These are phyloP conservation scores for Cochlearius cochlearius DNA, from an alignment of 2,113 vertebrate genomes.

Conservation along the genomic window DNA sequence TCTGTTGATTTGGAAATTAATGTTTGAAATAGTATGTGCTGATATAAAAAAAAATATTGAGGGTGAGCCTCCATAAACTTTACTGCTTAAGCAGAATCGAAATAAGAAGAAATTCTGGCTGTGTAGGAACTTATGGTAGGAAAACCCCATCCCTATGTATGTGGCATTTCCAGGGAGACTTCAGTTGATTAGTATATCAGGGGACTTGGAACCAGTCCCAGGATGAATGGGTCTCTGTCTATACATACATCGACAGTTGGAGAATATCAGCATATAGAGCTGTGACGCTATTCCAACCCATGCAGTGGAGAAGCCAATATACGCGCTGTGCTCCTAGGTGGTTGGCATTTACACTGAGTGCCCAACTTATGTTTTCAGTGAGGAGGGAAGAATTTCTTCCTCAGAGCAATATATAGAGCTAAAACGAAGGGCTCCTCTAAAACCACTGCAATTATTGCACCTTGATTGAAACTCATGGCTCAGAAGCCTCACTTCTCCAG, in stretches of 20 bases:
- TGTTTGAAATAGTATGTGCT: background rate
- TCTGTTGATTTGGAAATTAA: background rate
- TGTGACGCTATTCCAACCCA: background rate
- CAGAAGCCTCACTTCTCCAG: background rate
- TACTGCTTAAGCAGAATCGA: background rate
- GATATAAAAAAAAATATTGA: background rate
- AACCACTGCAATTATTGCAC: too few species aligned
- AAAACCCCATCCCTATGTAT: background rate
- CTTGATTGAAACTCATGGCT: background rate
- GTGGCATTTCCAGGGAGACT: background rate
- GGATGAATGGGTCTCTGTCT: background rate
- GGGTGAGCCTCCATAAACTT: background rate
- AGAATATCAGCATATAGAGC: background rate
- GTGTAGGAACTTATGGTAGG: background rate
- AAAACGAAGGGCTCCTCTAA: background rate
- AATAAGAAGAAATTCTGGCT: background rate
- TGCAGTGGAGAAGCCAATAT: accelerated
- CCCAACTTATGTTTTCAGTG: background rate
- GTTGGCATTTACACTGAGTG: background rate
- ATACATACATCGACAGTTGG: too few species aligned
- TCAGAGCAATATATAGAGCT: background rate
- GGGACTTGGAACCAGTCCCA: background rate
- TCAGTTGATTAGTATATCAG: background rate
- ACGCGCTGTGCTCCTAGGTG: background rate
- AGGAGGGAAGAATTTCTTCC: background rate